Evolutionary conservation across 2,113 vertebrate species (phyloP).

Genomic region (Nicator chloris): DNA sequence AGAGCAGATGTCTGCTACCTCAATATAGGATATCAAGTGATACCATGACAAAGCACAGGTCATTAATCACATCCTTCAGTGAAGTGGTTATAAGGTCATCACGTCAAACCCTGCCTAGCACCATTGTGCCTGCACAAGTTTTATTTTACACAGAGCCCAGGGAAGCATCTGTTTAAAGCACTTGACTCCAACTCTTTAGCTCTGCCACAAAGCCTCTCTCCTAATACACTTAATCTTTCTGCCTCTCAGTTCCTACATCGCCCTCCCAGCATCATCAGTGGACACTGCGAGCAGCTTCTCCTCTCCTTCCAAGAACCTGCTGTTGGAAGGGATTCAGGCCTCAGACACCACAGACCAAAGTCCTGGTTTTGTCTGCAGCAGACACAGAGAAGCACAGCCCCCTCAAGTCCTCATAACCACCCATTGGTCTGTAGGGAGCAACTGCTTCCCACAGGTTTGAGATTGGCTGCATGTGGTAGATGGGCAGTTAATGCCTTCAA

Average conservation of each 20-base stretch:
- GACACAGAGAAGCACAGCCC: background rate
- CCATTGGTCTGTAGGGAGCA: accelerated
- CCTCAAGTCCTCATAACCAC: background rate
- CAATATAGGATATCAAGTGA: background rate
- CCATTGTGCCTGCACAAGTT: background rate
- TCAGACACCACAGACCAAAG: background rate
- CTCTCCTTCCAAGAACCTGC: background rate
- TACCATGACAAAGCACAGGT: background rate
- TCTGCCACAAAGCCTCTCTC: background rate
- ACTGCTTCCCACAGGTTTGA: background rate
- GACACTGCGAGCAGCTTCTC: background rate
- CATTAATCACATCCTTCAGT: constrained; percentile 34
- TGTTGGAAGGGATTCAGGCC: background rate
- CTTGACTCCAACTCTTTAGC: background rate
- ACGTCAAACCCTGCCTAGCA: constrained; percentile 6
- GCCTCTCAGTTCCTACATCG: background rate
- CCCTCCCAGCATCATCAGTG: accelerated
- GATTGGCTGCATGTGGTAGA: background rate
- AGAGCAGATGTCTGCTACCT: background rate
- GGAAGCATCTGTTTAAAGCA: constrained; percentile 5
- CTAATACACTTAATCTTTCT: background rate
- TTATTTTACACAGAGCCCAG: constrained; percentile 22
- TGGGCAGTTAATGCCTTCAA: background rate
- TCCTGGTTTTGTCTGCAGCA: background rate
- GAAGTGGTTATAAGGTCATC: constrained; percentile 36